Evolutionary conservation across 1,140 invertebrate genomes (phyloP).

Genomic region (Drosophila jambulina): DNA sequence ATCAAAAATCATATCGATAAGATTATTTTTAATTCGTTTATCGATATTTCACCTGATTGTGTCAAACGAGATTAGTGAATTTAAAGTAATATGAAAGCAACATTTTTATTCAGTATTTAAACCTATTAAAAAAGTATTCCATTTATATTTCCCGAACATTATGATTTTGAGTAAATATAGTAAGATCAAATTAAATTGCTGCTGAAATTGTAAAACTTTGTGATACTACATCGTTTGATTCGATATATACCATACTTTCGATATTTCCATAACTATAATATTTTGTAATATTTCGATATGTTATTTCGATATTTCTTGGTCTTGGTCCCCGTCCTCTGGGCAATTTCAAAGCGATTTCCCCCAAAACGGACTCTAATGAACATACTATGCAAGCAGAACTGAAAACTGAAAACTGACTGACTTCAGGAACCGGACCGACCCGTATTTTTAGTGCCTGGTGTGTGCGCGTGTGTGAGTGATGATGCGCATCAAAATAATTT

Average conservation of each 20-base stretch:
- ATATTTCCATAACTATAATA: background rate
- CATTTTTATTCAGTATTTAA: too few relatives aligned
- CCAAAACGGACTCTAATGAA: background rate
- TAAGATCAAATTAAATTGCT: too few relatives aligned
- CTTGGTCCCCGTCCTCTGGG: background rate
- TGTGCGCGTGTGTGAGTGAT: slow-evolving; percentile 58
- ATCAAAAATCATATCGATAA: background rate
- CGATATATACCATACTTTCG: background rate
- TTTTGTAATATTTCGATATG: background rate
- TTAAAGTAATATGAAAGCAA: too few relatives aligned
- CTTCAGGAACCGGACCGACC: slow-evolving; percentile 15
- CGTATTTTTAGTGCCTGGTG: slow-evolving; percentile 64
- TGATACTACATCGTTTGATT: background rate
- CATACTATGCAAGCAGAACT: background rate
- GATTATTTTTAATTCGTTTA: background rate
- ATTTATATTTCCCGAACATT: too few relatives aligned
- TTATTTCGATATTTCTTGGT: background rate
- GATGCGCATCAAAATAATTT: slow-evolving; percentile 51
- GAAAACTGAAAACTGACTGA: slow-evolving; percentile 13
- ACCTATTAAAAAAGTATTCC: too few relatives aligned
- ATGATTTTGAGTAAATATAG: too few relatives aligned
- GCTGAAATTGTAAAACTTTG: background rate
- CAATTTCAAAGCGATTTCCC: background rate
- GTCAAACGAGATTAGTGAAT: too few relatives aligned
- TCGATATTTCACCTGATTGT: too few relatives aligned